Percentiles rank a stretch among this genome's conserved stretches.
These are phyloP conservation scores for Drosophila bifasciata DNA, from an alignment of 1,140 invertebrate species.

Conservation along the genomic window DNA sequence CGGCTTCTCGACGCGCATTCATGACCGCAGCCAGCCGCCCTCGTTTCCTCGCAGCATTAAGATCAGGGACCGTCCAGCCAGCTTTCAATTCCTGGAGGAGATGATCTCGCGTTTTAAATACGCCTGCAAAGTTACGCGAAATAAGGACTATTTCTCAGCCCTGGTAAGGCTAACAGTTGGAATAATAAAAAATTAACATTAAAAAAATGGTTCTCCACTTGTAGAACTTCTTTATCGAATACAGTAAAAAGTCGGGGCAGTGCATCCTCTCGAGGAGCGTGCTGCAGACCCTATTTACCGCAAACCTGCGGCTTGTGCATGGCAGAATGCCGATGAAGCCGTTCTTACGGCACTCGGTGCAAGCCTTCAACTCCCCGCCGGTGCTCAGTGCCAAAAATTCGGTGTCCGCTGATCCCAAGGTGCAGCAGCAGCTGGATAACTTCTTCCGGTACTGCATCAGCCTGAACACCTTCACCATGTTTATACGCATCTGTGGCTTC, in stretches of 20 bases:
- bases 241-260: conserved; percentile 92
- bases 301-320: conserved; percentile 84
- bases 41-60: conserved; percentile 99
- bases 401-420: conserved; percentile 86
- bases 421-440: conserved; percentile 90
- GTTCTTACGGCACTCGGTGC: conserved; percentile 93
- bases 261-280: conserved; percentile 97
- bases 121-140: conserved; percentile 92
- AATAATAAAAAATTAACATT: neutral
- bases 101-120: conserved; percentile 91
- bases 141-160: conserved; percentile 91
- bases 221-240: conserved; percentile 97
- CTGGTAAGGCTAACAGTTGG: conserved; percentile 86
- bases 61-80: conserved; percentile 93
- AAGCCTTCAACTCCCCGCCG: conserved; percentile 94
- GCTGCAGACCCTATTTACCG: conserved; percentile 92
- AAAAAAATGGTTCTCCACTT: conserved; percentile 32
- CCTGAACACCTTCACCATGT: conserved; percentile 92
- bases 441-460: conserved; percentile 92
- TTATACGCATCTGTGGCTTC: conserved; percentile 96
- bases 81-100: conserved; percentile 93
- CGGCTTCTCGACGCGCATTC: conserved; percentile 97
- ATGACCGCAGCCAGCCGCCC: conserved; percentile 96
- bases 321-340: conserved; percentile 89
- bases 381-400: conserved; percentile 89